A percentile compares a stretch with the other conserved stretches of the same genome.
Evolutionary conservation across 2,797 vertebrate species (phyloP).

Genomic region (Coregonus suidteri): DNA sequence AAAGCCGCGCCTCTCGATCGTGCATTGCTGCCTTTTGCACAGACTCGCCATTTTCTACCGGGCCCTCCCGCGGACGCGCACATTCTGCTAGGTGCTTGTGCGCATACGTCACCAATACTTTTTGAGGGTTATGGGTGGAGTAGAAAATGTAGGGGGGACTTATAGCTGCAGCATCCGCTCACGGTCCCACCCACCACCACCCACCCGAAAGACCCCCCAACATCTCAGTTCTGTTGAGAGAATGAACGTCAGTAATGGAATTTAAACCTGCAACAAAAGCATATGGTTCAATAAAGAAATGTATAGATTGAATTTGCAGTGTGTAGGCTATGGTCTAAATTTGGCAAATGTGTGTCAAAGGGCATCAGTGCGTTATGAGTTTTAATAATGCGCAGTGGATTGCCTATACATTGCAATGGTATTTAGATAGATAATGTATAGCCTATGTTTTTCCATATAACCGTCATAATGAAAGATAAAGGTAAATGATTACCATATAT

Average conservation of each 20-base stretch:
- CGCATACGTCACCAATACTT: conserved; percentile 73
- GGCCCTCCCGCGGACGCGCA: conserved; percentile 66
- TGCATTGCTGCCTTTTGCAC: conserved; percentile 90
- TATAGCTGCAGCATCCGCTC: conserved; percentile 71
- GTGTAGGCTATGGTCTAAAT: neutral
- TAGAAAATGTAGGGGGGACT: conserved; percentile 28
- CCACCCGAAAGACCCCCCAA: conserved; percentile 49
- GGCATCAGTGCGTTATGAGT: conserved; percentile 36
- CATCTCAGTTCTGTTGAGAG: conserved; percentile 40
- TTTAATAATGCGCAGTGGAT: conserved; percentile 21
- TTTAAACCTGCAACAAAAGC: neutral
- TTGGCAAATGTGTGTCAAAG: conserved; percentile 57
- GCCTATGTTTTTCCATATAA: neutral
- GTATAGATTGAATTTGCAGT: neutral
- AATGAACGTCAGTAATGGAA: neutral
- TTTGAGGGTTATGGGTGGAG: conserved; percentile 68
- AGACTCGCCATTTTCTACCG: conserved; percentile 95
- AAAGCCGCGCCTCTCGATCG: conserved; percentile 91
- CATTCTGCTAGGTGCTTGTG: conserved; percentile 73
- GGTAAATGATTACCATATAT: neutral
- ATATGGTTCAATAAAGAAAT: neutral
- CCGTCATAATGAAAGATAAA: neutral
- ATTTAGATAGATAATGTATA: neutral
- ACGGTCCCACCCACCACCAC: conserved; percentile 59
- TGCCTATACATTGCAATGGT: conserved; percentile 38